Evolutionary conservation across 2,113 vertebrate genomes (phyloP).

Genomic region (Stercorarius parasiticus): DNA sequence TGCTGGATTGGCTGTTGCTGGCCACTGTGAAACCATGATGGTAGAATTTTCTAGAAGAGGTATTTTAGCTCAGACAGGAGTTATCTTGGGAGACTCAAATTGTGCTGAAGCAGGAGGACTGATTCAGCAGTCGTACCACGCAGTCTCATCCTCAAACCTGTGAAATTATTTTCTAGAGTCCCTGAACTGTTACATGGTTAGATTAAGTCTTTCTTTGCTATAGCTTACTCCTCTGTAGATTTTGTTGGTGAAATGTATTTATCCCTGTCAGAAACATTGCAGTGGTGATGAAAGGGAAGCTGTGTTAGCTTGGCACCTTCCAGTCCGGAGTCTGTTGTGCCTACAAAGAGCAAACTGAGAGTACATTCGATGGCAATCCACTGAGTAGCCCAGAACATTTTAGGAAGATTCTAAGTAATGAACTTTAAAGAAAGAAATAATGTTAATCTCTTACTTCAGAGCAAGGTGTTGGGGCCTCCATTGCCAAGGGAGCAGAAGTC

Average conservation of each 20-base stretch:
- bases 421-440: neutral
- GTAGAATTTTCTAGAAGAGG: neutral
- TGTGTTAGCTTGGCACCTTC: neutral
- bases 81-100: neutral
- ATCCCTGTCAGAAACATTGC: neutral
- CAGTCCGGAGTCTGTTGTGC: neutral
- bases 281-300: neutral
- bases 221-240: neutral
- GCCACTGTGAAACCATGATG: neutral
- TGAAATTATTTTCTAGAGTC: neutral
- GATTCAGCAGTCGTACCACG: neutral
- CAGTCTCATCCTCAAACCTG: neutral
- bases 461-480: neutral
- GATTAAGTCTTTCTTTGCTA: neutral
- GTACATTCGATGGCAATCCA: neutral
- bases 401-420: neutral
- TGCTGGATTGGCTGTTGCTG: neutral
- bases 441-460: neutral
- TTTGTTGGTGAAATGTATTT: neutral
- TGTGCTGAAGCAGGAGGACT: neutral
- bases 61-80: neutral
- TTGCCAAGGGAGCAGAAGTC: neutral
- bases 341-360: neutral
- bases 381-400: neutral
- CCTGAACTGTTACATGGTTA: neutral